Percentiles rank a stretch among this genome's conserved stretches.
phyloP scores from a whole-genome alignment of 1,140 invertebrate species.

The Ridgeia piscesae region DNA sequence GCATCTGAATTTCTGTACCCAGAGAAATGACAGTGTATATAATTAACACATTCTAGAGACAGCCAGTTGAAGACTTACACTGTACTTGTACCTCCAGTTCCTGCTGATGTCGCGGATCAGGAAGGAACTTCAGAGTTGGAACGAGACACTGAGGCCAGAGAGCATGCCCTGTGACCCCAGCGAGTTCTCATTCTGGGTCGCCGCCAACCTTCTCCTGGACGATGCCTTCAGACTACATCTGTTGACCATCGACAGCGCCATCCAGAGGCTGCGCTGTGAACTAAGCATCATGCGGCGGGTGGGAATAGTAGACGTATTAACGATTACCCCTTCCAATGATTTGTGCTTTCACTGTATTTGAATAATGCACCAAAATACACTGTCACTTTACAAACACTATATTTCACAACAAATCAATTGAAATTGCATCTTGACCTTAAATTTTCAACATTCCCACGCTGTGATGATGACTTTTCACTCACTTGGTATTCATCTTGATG shows the following conservation, averaged over 20 bases:
- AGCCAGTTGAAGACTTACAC: no score
- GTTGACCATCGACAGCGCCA: conserved; percentile 67
- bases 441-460: not conserved
- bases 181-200: conserved; percentile 78
- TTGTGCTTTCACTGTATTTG: not conserved
- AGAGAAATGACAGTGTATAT: no score
- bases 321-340: not conserved
- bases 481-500: no score
- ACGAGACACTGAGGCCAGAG: conserved; percentile 43
- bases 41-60: no score
- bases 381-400: no score
- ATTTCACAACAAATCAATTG: no score
- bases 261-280: conserved; percentile 70
- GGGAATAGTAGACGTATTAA: not conserved
- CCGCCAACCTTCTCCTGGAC: conserved; percentile 71
- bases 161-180: conserved; percentile 67
- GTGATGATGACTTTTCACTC: no score
- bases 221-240: conserved; percentile 65
- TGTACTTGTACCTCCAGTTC: not conserved
- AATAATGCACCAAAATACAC: no score
- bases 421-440: no score
- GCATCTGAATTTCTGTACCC: no score
- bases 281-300: conserved; percentile 66
- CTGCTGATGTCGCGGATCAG: conserved; percentile 34
- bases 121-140: conserved; percentile 55